phyloP scores from a whole-genome alignment of 2,797 vertebrate species.

The Phyllotis vaccarum region DNA sequence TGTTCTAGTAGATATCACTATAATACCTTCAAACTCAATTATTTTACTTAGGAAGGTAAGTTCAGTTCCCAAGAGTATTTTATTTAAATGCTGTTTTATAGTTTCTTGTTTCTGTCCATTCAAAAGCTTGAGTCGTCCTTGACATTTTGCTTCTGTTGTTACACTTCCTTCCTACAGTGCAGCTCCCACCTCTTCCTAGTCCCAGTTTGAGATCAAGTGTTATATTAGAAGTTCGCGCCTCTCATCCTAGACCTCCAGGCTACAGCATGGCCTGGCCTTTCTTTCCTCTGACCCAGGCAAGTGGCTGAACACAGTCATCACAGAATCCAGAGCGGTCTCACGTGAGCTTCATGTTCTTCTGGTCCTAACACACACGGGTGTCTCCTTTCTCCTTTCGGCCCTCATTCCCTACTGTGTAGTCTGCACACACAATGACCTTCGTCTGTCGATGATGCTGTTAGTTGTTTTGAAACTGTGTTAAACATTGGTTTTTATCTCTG shows the following conservation, averaged over 20 bases:
- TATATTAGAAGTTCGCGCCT: conserved; percentile 9
- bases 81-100: background rate
- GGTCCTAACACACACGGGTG: background rate
- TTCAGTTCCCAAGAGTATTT: conserved; percentile 59
- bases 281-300: conserved; percentile 59
- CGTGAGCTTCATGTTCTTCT: conserved; percentile 18
- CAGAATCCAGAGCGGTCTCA: background rate
- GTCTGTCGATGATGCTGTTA: conserved; percentile 6
- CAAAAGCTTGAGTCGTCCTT: background rate
- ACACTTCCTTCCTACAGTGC: background rate
- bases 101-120: background rate
- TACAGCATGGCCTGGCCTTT: conserved; percentile 38
- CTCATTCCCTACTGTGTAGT: background rate
- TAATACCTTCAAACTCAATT: background rate
- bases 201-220: background rate
- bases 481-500: conserved; percentile 21
- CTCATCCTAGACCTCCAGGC: conserved; percentile 24
- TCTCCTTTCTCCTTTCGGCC: conserved; percentile 29
- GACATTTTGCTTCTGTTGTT: background rate
- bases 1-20: background rate
- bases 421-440: background rate
- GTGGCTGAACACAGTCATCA: conserved; percentile 24
- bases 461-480: conserved; percentile 46
- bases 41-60: background rate
- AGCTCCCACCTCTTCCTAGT: too few relatives aligned